Conservation (phyloP, 2,113 vertebrate species). For the Paradisaea rubra region DNA sequence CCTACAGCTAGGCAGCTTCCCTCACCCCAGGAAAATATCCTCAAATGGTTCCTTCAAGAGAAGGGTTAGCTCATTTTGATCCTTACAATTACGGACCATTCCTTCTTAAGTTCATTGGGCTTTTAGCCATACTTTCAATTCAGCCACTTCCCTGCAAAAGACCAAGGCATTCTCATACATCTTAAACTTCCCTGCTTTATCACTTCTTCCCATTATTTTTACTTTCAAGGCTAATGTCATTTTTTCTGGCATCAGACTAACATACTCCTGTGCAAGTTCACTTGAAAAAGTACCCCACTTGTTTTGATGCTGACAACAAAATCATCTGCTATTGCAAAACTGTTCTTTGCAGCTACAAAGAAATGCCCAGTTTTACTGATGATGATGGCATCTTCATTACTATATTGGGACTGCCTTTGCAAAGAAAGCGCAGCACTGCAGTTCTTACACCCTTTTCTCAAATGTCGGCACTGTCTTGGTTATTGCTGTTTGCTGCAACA, state of each 20-base stretch:
- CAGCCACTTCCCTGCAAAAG: not conserved
- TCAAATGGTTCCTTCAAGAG: not conserved
- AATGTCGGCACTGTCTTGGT: not conserved
- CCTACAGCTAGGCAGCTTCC: not conserved
- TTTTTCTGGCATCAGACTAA: not conserved
- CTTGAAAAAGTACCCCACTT: not conserved
- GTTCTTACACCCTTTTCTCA: not conserved
- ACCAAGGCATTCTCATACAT: not conserved
- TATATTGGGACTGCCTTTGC: not conserved
- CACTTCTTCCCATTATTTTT: not conserved
- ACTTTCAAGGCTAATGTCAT: not conserved
- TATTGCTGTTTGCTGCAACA: slow-evolving; percentile 1
- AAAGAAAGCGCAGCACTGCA: slow-evolving; percentile 12
- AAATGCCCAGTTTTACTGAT: slow-evolving; percentile 28
- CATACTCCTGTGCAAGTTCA: not conserved
- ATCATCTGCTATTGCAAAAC: not conserved
- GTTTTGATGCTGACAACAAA: not conserved
- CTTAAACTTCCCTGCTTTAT: not conserved
- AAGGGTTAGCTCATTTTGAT: not conserved
- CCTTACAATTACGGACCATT: not conserved
- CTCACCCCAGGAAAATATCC: not conserved
- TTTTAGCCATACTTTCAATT: not conserved
- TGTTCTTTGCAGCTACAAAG: not conserved
- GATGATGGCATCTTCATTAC: slow-evolving; percentile 32
- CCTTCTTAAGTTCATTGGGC: not conserved